Percentiles rank a stretch among this genome's conserved stretches.
Evolutionary conservation across 2,888 invertebrate genomes (phyloP).

Genomic region (Coenonympha arcania): DNA sequence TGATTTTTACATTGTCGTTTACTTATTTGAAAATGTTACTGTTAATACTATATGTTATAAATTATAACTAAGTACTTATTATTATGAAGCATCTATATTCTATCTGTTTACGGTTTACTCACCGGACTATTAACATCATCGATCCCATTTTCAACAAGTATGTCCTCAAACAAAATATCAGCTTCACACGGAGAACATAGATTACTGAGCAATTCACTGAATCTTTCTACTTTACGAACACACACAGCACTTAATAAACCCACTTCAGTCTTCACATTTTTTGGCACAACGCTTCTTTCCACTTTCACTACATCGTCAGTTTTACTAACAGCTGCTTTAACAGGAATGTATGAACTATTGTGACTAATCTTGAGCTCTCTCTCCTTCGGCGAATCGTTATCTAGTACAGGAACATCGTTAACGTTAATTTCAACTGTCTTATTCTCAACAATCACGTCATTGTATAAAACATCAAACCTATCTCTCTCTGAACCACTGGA

Average conservation of each 20-base stretch:
- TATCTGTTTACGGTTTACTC: too few species aligned
- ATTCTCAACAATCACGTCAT: conserved; percentile 48
- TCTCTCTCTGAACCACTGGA: conserved; percentile 51
- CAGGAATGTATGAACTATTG: conserved; percentile 50
- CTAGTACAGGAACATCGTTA: conserved; percentile 35
- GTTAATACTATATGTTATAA: too few species aligned
- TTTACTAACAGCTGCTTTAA: conserved; percentile 42
- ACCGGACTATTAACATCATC: conserved; percentile 49
- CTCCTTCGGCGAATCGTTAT: conserved; percentile 27
- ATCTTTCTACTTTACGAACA: conserved; percentile 69
- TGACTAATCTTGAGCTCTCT: conserved; percentile 50
- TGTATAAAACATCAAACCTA: conserved; percentile 60
- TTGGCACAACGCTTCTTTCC: conserved; percentile 63
- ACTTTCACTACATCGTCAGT: conserved; percentile 42
- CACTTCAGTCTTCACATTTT: conserved; percentile 47
- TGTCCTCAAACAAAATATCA: conserved; percentile 64
- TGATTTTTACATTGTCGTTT: too few species aligned
- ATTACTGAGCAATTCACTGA: conserved; percentile 71
- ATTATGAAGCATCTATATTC: background rate
- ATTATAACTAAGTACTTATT: background rate
- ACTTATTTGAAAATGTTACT: too few species aligned
- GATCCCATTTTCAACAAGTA: conserved; percentile 63
- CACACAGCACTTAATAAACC: conserved; percentile 64
- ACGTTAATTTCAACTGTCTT: conserved; percentile 36
- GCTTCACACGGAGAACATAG: conserved; percentile 68